phyloP scores from a whole-genome alignment of 2,113 vertebrate genomes.

The Neopipo cinnamomea region DNA sequence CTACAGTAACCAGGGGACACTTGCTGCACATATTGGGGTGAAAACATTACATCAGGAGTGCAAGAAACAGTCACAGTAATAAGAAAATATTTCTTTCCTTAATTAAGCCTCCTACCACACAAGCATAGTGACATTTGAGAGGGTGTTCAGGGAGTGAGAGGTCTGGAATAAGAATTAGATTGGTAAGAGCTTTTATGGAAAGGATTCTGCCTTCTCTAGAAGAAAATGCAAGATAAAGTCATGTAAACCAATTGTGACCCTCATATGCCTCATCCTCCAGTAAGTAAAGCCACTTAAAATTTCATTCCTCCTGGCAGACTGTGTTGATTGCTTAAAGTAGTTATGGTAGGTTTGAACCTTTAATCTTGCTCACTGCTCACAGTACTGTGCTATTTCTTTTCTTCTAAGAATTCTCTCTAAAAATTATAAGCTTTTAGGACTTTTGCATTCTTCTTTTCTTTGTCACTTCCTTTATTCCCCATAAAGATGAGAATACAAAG shows the following conservation, averaged over 20 bases:
- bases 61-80: background rate
- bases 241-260: background rate
- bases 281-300: conserved; percentile 1
- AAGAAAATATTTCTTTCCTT: background rate
- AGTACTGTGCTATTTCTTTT: background rate
- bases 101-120: background rate
- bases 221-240: conserved; percentile 20
- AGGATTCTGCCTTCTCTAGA: background rate
- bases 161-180: conserved; percentile 6
- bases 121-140: conserved; percentile 26
- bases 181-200: background rate
- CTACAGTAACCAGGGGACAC: background rate
- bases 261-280: background rate
- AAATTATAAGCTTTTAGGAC: background rate
- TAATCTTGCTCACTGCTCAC: background rate
- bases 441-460: background rate
- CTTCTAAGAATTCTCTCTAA: background rate
- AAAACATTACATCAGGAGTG: background rate
- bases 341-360: background rate
- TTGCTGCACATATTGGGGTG: background rate
- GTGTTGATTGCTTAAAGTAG: background rate
- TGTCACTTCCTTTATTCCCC: background rate
- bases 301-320: background rate
- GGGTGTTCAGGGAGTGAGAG: background rate
- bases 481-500: background rate